Evolutionary conservation across 1,140 invertebrate genomes (phyloP).

Genomic region (Drosophila subpulchrella): DNA sequence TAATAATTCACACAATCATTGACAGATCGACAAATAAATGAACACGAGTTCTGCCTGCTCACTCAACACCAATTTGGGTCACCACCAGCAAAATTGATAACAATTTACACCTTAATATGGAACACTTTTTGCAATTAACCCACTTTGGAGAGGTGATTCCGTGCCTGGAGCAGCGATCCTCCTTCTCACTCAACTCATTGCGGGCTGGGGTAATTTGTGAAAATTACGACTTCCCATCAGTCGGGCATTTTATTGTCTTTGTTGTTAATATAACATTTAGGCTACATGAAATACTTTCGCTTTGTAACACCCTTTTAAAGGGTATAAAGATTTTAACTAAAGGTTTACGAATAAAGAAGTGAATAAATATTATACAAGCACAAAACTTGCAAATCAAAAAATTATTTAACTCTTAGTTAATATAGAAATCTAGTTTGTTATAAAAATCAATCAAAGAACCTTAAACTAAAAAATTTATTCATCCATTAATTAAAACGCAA

Average conservation of each 20-base stretch:
- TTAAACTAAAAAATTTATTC: no score
- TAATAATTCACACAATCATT: slow-evolving; percentile 19
- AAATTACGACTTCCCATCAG: slow-evolving; percentile 68
- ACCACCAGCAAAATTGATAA: slow-evolving; percentile 59
- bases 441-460: no score
- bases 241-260: slow-evolving; percentile 58
- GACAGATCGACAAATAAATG: slow-evolving; percentile 40
- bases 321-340: background rate
- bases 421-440: no score
- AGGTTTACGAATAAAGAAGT: background rate
- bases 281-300: slow-evolving; percentile 47
- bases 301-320: slow-evolving; percentile 17
- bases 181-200: slow-evolving; percentile 39
- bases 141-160: slow-evolving; percentile 31
- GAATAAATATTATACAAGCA: no score
- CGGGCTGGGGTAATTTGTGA: slow-evolving; percentile 54
- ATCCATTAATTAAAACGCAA: no score
- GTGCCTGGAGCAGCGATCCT: slow-evolving; percentile 24
- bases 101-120: slow-evolving; percentile 75
- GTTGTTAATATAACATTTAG: slow-evolving; percentile 39
- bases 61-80: slow-evolving; percentile 37
- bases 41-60: slow-evolving; percentile 31
- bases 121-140: slow-evolving; percentile 62
- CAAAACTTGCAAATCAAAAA: no score
- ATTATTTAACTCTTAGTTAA: no score